phyloP scores from a whole-genome alignment of 2,797 vertebrate species.

The Tympanoctomys barrerae region DNA sequence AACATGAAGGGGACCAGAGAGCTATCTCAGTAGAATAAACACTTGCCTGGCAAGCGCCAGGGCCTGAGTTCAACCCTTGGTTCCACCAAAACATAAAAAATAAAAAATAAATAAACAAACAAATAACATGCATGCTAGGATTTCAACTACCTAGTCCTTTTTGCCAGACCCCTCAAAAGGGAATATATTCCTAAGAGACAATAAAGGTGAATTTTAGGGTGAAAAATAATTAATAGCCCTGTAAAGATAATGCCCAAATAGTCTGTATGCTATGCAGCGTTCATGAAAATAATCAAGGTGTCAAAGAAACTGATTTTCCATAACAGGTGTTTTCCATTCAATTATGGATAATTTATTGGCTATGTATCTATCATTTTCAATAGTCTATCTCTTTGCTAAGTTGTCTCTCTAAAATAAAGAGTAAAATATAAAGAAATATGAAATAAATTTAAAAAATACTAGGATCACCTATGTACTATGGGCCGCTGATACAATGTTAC shows the following conservation, averaged over 20 bases:
- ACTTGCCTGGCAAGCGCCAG: no score
- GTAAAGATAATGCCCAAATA: not conserved
- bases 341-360: not conserved
- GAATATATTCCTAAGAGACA: not conserved
- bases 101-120: no score
- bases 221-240: not conserved
- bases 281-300: not conserved
- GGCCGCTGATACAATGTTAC: conserved; percentile 66
- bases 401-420: not conserved
- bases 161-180: not conserved
- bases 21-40: no score
- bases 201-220: not conserved
- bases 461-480: conserved; percentile 28
- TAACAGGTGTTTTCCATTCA: not conserved
- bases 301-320: not conserved
- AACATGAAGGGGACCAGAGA: not conserved
- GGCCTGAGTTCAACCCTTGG: no score
- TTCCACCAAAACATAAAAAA: no score
- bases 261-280: not conserved
- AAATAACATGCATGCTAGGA: not conserved
- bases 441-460: not conserved
- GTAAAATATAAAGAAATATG: not conserved
- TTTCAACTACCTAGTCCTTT: not conserved
- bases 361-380: not conserved
- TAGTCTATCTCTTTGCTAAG: not conserved